These are phyloP conservation scores for Prionailurus viverrinus DNA, from an alignment of 2,113 vertebrate species.

Conservation along the genomic window DNA sequence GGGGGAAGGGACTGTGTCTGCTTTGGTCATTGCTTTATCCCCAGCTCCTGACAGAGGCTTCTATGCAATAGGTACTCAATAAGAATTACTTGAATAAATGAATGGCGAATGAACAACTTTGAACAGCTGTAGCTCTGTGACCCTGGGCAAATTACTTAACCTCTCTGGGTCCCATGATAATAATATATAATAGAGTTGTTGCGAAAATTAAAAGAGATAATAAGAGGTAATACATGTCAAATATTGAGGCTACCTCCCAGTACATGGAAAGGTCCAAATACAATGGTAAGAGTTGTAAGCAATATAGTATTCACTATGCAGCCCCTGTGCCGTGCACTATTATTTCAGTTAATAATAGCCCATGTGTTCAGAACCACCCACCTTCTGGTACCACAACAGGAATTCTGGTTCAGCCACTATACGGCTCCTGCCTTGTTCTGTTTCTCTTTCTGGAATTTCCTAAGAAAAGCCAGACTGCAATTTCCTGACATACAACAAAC, in stretches of 20 bases:
- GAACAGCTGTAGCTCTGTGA: background rate
- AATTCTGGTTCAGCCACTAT: background rate
- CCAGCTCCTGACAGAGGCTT: background rate
- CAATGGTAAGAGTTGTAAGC: background rate
- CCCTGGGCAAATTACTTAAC: background rate
- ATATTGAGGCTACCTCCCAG: background rate
- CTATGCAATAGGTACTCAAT: background rate
- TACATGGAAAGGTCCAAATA: background rate
- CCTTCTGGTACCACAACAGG: background rate
- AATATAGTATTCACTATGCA: background rate
- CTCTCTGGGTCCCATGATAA: background rate
- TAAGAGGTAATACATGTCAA: background rate
- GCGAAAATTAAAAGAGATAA: background rate
- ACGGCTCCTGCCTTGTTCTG: background rate
- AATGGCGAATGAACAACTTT: background rate
- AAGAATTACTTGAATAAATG: background rate
- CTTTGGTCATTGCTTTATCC: background rate
- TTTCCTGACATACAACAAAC: background rate
- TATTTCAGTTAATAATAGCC: background rate
- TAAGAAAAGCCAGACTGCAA: background rate
- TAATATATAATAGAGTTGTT: background rate
- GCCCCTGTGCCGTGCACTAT: background rate
- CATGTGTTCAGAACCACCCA: background rate
- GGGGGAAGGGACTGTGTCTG: background rate
- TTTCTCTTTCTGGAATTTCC: slow-evolving; percentile 1